Percentiles rank a stretch among this genome's conserved stretches.
Conservation (phyloP, 2,113 vertebrate species). For the Sporophila hypoxantha region DNA sequence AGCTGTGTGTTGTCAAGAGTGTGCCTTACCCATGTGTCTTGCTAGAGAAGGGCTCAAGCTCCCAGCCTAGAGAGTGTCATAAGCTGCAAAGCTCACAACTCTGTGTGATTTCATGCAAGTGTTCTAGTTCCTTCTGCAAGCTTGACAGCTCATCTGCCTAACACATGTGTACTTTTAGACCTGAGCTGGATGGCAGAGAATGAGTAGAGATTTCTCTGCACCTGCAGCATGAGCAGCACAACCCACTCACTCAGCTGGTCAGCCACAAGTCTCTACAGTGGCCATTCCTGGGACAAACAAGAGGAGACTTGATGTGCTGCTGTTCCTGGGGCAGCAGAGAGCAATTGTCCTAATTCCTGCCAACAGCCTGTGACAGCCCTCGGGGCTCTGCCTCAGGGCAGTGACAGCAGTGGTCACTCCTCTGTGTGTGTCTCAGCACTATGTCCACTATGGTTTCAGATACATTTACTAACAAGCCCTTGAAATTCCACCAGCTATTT, state of each 20-base stretch:
- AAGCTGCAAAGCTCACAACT: not conserved
- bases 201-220: not conserved
- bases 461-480: not conserved
- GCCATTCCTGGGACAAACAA: not conserved
- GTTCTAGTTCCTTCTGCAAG: not conserved
- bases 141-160: not conserved
- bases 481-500: conserved; percentile 5
- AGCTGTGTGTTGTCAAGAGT: not conserved
- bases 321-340: not conserved
- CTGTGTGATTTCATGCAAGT: not conserved
- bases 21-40: not conserved
- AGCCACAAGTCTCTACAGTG: not conserved
- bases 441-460: not conserved
- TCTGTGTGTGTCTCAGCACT: not conserved
- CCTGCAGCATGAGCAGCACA: not conserved
- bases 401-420: not conserved
- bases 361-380: not conserved
- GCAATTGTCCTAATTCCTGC: not conserved
- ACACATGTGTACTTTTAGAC: not conserved
- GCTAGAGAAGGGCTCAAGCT: not conserved
- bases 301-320: not conserved
- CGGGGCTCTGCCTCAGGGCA: not conserved
- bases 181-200: not conserved
- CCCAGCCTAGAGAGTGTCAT: not conserved
- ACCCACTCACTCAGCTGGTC: not conserved